Evolutionary conservation across 2,113 vertebrate genomes (phyloP).

Genomic region (Stigmatopora argus): DNA sequence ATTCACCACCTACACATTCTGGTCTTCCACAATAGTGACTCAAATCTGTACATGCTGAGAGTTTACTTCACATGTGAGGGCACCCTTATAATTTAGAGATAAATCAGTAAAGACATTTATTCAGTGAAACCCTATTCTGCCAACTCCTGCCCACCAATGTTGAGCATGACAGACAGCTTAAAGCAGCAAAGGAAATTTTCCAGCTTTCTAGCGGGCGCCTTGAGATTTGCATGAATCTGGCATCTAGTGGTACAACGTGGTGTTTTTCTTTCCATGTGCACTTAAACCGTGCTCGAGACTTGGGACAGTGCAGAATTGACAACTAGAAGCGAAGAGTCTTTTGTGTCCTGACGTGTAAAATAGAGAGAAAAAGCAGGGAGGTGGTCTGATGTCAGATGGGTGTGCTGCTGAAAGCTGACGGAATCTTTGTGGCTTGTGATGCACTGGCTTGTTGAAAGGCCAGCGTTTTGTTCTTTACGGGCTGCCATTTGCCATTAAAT

Average conservation of each 20-base stretch:
- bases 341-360: conserved; percentile 42
- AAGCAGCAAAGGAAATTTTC: conserved; percentile 47
- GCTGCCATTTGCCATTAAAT: conserved; percentile 44
- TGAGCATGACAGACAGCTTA: conserved; percentile 41
- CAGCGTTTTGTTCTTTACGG: conserved; percentile 45
- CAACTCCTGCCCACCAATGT: conserved; percentile 39
- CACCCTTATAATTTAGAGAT: conserved; percentile 9
- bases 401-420: conserved; percentile 24
- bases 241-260: conserved; percentile 34
- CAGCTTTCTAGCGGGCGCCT: conserved; percentile 45
- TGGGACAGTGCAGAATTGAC: conserved; percentile 61
- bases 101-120: conserved; percentile 39
- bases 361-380: conserved; percentile 29
- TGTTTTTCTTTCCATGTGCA: conserved; percentile 79
- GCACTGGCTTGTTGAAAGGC: conserved; percentile 27
- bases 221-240: conserved; percentile 48
- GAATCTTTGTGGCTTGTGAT: conserved; percentile 31
- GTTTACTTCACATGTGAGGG: conserved; percentile 14
- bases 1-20: not conserved
- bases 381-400: conserved; percentile 36
- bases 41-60: conserved; percentile 5
- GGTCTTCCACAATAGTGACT: not conserved
- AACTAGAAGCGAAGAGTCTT: conserved; percentile 61
- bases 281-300: conserved; percentile 71
- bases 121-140: conserved; percentile 27